Base-by-base conservation (phyloP, 2,113 vertebrate genomes). In the Butorides virescens region DNA sequence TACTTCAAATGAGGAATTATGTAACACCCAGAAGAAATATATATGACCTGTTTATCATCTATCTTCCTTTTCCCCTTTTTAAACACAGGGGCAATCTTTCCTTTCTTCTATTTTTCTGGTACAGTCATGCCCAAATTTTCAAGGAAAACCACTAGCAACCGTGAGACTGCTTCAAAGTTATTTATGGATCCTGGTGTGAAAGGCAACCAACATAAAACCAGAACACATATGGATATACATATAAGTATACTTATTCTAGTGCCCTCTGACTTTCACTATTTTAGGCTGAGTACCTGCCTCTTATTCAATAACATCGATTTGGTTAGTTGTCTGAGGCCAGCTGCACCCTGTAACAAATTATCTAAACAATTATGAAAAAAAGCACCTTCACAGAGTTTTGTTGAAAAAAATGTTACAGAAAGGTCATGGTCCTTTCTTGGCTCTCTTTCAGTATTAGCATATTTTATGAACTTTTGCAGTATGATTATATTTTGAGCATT, bases 51-150 rank as follows among this genome's bases (percentile, higher is more conserved):
- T 5, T 78, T 74, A 42, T 25, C 22, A 29, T 29, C 5, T 55
- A 2, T 50, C 19, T 65, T 21, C 10, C 2, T 52, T 62, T 29
- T 27, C 4, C 7, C 7, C 0, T 27, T 72, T 74, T 67, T 42
- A 47, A 85, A 55, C 8, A n/a, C 2, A 47, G 11, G 2, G 17
- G 0, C 4, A 72, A n/a, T 25, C 0, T 52, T 90, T 67, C 1
- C 3, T 82, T 2, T 50, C 21, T 72, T 76, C 27, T 11, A 27
- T 63, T 87, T 67, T 87, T 59, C 26, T 55, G 12, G 1, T 66
- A 19, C 3, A 4, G 1, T 23, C 1, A 19, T 34, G 9, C 23
- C 10, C 11, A 70, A 4, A 49, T 46, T 74, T 70, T 85, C 30
- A 66, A 61, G 66, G 55, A 61, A 84, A 92, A 81, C 29, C 16